Percentiles rank a stretch among this genome's conserved stretches.
phyloP scores from a whole-genome alignment of 1,140 invertebrate genomes.

The Drosophila punjabiensis region DNA sequence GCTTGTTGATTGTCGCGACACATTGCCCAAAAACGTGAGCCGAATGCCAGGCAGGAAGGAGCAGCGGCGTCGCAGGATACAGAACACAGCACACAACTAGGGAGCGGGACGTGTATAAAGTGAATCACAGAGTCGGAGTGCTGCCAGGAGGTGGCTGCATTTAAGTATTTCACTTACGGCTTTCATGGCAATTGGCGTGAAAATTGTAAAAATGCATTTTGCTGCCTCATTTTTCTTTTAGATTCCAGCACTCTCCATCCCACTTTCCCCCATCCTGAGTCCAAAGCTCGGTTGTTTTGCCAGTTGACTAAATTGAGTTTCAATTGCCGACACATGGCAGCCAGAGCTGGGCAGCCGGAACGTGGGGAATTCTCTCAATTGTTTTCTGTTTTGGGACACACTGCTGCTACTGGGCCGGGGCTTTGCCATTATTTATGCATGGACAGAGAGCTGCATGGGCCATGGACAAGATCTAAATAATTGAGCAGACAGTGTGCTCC shows the following conservation, averaged over 20 bases:
- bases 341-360: conserved; percentile 35
- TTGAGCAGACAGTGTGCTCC: conserved; percentile 47
- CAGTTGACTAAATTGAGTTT: conserved; percentile 82
- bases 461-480: conserved; percentile 65
- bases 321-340: conserved; percentile 75
- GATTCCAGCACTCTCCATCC: conserved; percentile 8
- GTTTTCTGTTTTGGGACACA: conserved; percentile 67
- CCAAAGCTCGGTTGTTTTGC: conserved; percentile 39
- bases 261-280: not conserved
- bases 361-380: conserved; percentile 77
- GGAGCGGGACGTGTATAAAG: not conserved
- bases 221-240: conserved; percentile 45
- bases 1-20: conserved; percentile 80
- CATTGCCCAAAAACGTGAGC: conserved; percentile 79
- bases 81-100: conserved; percentile 17
- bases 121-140: conserved; percentile 50
- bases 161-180: conserved; percentile 81
- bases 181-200: conserved; percentile 82
- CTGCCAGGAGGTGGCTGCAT: conserved; percentile 55
- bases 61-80: conserved; percentile 14
- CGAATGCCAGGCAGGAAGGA: conserved; percentile 51
- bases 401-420: conserved; percentile 25
- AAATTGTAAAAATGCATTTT: conserved; percentile 82
- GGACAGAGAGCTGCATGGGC: conserved; percentile 41
- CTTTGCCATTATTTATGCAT: conserved; percentile 69